Evolutionary conservation across 2,797 vertebrate genomes (phyloP).

Genomic region (Mormyrus proboscirostris): DNA sequence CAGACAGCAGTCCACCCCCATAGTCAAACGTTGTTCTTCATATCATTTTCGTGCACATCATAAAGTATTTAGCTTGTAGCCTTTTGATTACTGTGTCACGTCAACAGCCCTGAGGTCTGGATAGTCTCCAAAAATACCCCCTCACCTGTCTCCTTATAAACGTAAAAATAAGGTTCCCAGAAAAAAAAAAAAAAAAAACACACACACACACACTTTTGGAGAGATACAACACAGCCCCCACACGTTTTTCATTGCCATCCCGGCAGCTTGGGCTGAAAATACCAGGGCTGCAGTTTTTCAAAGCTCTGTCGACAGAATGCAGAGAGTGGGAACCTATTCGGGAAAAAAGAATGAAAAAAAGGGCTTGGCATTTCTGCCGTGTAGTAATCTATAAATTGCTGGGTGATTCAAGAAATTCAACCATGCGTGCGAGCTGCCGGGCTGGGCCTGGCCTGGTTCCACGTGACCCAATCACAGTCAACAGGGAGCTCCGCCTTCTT

Average conservation of each 20-base stretch:
- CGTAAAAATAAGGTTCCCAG: neutral
- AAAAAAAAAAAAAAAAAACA: neutral
- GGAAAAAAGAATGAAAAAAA: neutral
- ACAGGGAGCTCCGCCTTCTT: conserved; percentile 10
- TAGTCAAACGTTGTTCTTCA: neutral
- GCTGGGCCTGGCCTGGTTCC: neutral
- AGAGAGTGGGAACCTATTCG: neutral
- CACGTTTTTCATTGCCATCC: neutral
- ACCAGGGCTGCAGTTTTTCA: neutral
- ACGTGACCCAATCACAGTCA: conserved; percentile 17
- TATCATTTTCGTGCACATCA: neutral
- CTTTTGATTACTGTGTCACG: neutral
- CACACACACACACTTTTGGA: neutral
- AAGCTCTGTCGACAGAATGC: neutral
- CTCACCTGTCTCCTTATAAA: neutral
- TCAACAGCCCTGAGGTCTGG: neutral
- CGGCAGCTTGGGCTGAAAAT: neutral
- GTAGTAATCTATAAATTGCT: conserved; percentile 27
- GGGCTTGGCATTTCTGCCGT: neutral
- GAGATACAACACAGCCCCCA: neutral
- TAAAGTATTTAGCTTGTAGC: neutral
- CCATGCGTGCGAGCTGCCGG: conserved; percentile 16
- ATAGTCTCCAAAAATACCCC: neutral
- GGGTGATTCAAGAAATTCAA: conserved; percentile 30
- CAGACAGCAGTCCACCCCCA: neutral